Evolutionary conservation across 2,888 invertebrate genomes (phyloP).

Genomic region (Coecobrya sp.): DNA sequence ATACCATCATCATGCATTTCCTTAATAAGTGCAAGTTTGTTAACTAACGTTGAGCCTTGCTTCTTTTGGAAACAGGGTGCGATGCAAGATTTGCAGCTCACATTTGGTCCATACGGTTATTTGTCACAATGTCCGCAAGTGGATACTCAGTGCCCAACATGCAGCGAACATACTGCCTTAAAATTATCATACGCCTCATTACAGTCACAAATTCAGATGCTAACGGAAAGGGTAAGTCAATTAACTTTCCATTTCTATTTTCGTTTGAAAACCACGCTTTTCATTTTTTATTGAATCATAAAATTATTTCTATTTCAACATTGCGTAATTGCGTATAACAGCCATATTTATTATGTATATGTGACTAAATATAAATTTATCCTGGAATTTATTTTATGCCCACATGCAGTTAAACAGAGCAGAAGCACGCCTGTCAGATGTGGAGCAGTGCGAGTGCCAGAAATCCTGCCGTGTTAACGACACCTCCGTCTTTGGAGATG

Average conservation of each 20-base stretch:
- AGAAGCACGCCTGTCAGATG: conserved; percentile 92
- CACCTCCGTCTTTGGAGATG: conserved; percentile 92
- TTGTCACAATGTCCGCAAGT: conserved; percentile 95
- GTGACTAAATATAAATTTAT: neutral
- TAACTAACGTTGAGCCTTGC: no score
- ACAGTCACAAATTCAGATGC: conserved; percentile 93
- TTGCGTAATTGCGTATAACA: no score
- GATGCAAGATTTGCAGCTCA: conserved; percentile 95
- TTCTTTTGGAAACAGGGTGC: conserved; percentile 91
- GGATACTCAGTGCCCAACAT: conserved; percentile 96
- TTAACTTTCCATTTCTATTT: neutral
- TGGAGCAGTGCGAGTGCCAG: conserved; percentile 97
- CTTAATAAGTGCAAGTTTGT: no score
- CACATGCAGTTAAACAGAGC: conserved; percentile 92
- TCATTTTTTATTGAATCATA: no score
- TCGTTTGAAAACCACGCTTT: neutral
- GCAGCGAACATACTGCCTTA: conserved; percentile 95
- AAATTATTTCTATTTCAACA: no score
- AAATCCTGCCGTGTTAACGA: conserved; percentile 95
- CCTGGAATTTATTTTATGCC: neutral
- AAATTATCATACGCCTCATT: conserved; percentile 94
- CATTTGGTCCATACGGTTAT: conserved; percentile 95
- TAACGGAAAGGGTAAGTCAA: conserved; percentile 93
- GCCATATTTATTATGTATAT: neutral
- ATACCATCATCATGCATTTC: no score